Conservation (phyloP, 2,888 invertebrate genomes). For the Mythimna impura region DNA sequence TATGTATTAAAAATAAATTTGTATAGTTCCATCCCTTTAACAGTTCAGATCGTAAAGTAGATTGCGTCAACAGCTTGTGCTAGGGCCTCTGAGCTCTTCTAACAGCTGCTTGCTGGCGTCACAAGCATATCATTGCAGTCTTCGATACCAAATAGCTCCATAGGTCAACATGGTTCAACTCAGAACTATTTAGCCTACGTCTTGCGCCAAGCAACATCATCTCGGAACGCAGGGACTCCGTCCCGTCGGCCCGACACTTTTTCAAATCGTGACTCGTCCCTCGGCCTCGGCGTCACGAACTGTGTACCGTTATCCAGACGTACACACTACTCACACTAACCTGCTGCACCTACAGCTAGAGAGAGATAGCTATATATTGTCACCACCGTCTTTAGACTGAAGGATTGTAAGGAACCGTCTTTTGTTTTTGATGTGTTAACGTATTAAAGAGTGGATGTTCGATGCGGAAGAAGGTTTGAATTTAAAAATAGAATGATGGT, state of each 20-base stretch:
- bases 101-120: neutral
- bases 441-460: slow-evolving; percentile 62
- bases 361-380: slow-evolving; percentile 71
- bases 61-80: too few relatives aligned
- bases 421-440: slow-evolving; percentile 75
- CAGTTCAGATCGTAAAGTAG: too few relatives aligned
- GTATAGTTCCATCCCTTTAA: too few relatives aligned
- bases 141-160: neutral
- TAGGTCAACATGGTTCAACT: slow-evolving; percentile 17
- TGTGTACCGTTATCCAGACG: slow-evolving; percentile 82
- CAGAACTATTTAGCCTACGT: slow-evolving; percentile 40
- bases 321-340: slow-evolving; percentile 77
- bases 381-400: slow-evolving; percentile 64
- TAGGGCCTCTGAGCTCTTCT: neutral
- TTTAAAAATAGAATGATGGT: slow-evolving; percentile 36
- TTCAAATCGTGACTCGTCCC: slow-evolving; percentile 89
- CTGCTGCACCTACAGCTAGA: slow-evolving; percentile 65
- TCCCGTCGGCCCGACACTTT: slow-evolving; percentile 86
- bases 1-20: too few relatives aligned
- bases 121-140: neutral
- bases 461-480: slow-evolving; percentile 40
- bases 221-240: slow-evolving; percentile 78
- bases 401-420: slow-evolving; percentile 68
- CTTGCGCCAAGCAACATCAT: slow-evolving; percentile 73
- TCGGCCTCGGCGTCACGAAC: slow-evolving; percentile 85